Evolutionary conservation across 2,888 invertebrate genomes (phyloP), one percentile per base, ranked within the genome.

Genomic region (Seladonia tumulorum): DNA sequence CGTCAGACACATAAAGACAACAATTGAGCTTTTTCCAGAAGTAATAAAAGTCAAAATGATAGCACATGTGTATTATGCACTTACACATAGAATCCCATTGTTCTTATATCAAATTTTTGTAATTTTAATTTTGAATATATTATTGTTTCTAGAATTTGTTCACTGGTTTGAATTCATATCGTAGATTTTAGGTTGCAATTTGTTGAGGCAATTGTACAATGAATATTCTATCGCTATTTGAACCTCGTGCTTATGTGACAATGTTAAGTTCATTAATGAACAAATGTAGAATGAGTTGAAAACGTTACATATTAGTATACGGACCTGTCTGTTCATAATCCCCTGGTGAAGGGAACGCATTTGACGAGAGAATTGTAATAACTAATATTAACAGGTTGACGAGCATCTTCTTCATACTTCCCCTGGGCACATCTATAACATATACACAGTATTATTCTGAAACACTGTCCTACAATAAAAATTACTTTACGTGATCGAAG

Each of bases 291-390:
- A 12, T 12, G 0, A 35, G 39, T 22, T 57, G 35, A 25, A 35
- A 81, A 74, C 47, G 45, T 70, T 4, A 14, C 14, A 66, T 63
- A 57, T 16, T 71, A 10, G 39, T 70, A 68, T 82, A 78, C 74
- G 29, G 8, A 88, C 83, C 82, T 71, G 53, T 66, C 63, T 79
- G 35, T 45, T 72, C 45, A 63, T 63, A 49, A 45, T 66, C 45
- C 12, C 45, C 47, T 49, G 60, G 63, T n/a, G 76, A 63, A 63
- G 88, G 83, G 60, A 73, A 70, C 66, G 88, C 88, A 80, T 80
- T 70, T 14, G 83, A 76, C 22, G 45, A 57, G 10, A 71, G 53
- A 16, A 78, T 76, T 70, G 68, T 49, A n/a, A 77, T 29, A 71
- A 68, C 49, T 72, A 88, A 68, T 86, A 80, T 66, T 74, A 86